Percentiles rank a stretch among this genome's conserved stretches.
Evolutionary conservation across 2,888 invertebrate species (phyloP).

Genomic region (Napeogenes inachia): DNA sequence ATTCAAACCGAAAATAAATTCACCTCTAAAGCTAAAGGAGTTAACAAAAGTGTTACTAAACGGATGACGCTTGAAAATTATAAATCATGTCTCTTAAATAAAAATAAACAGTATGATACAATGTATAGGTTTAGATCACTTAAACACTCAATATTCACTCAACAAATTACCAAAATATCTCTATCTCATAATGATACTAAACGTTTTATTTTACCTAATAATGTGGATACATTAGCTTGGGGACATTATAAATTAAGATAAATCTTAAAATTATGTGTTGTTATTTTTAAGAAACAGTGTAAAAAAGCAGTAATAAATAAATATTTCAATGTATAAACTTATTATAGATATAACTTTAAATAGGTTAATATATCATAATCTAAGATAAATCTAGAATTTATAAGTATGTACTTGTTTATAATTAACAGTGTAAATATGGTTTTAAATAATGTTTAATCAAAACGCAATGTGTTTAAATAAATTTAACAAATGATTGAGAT

Average conservation of each 20-base stretch:
- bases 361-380: no score
- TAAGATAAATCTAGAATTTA: no score
- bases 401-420: neutral
- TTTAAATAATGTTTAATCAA: neutral
- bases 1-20: no score
- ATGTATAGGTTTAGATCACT: conserved; percentile 29
- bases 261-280: no score
- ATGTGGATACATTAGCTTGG: conserved; percentile 18
- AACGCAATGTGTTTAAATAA: no score
- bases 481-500: no score
- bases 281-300: no score
- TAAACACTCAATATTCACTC: conserved; percentile 31
- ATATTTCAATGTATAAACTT: no score
- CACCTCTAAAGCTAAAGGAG: no score
- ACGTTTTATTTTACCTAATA: conserved; percentile 13
- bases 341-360: no score
- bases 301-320: no score
- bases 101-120: conserved; percentile 12
- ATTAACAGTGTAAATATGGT: neutral
- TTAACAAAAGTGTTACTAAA: no score
- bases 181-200: conserved; percentile 19
- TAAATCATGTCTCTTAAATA: conserved; percentile 27
- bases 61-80: conserved; percentile 29
- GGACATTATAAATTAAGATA: conserved; percentile 19
- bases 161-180: conserved; percentile 29